A percentile compares a stretch with the other conserved stretches of the same genome.
These are phyloP conservation scores for Drosophila merina DNA, from an alignment of 2,888 invertebrate species.

Conservation along the genomic window DNA sequence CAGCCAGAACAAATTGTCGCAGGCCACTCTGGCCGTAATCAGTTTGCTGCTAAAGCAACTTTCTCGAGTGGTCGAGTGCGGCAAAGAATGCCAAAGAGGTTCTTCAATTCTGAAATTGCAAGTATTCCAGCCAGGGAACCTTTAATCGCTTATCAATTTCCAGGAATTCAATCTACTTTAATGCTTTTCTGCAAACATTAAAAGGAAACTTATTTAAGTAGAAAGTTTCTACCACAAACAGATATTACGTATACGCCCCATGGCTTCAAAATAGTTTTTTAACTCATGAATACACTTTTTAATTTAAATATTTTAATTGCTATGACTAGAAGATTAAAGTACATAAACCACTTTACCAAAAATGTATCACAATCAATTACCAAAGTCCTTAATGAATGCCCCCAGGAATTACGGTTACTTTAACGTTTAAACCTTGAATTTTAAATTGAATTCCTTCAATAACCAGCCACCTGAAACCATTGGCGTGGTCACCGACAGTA, in stretches of 20 bases:
- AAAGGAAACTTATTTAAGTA: too few relatives aligned
- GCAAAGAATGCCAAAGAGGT: slow-evolving; percentile 18
- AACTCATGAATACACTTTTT: too few relatives aligned
- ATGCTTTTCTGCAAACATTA: neutral
- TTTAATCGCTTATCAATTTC: slow-evolving; percentile 8
- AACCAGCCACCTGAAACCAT: neutral
- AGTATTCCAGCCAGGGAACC: neutral
- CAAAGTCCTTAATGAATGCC: neutral
- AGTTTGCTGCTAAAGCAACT: slow-evolving; percentile 39
- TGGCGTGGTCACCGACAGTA: neutral
- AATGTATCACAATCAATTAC: neutral
- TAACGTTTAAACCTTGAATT: slow-evolving; percentile 1
- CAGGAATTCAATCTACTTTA: neutral
- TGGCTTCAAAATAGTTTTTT: neutral
- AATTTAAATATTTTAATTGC: neutral
- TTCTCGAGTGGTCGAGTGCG: slow-evolving; percentile 25
- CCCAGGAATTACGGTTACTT: neutral
- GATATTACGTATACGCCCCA: neutral
- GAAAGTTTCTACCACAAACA: too few relatives aligned
- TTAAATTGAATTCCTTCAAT: neutral
- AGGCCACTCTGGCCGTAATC: slow-evolving; percentile 36
- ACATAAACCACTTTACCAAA: neutral
- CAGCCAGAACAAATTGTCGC: slow-evolving; percentile 34
- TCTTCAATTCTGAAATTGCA: slow-evolving; percentile 21
- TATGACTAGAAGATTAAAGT: neutral